Conservation (phyloP, 2,113 vertebrate species). For the Tapirus terrestris region DNA sequence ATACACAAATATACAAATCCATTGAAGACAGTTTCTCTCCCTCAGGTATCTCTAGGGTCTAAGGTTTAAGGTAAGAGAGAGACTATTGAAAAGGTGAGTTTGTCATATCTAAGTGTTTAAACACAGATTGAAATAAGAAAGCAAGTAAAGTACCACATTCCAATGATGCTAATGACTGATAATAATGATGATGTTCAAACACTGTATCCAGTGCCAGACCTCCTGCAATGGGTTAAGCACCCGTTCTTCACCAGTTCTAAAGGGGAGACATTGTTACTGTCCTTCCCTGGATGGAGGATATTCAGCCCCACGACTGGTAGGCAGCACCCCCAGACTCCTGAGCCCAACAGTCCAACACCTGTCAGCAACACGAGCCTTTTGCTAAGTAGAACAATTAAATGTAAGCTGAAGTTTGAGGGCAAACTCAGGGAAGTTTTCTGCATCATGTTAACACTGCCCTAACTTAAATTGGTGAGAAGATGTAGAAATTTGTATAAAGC, state of each 20-base stretch:
- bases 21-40: not conserved
- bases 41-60: not conserved
- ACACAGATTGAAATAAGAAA: not conserved
- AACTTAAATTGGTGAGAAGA: not conserved
- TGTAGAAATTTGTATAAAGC: not conserved
- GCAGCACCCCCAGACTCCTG: not conserved
- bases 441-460: not conserved
- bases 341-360: not conserved
- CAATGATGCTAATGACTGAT: not conserved
- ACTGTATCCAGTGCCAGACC: not conserved
- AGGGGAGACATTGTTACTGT: not conserved
- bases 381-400: not conserved
- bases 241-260: not conserved
- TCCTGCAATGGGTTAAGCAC: not conserved
- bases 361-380: not conserved
- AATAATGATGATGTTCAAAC: not conserved
- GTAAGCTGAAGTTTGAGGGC: not conserved
- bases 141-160: not conserved
- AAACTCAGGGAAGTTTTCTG: not conserved
- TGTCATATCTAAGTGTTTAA: not conserved
- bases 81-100: not conserved
- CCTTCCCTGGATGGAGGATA: too few species aligned
- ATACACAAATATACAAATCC: not conserved
- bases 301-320: not conserved
- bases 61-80: not conserved